Base-by-base conservation (phyloP, 2,797 vertebrate genomes). In the Sebastiscus tertius region DNA sequence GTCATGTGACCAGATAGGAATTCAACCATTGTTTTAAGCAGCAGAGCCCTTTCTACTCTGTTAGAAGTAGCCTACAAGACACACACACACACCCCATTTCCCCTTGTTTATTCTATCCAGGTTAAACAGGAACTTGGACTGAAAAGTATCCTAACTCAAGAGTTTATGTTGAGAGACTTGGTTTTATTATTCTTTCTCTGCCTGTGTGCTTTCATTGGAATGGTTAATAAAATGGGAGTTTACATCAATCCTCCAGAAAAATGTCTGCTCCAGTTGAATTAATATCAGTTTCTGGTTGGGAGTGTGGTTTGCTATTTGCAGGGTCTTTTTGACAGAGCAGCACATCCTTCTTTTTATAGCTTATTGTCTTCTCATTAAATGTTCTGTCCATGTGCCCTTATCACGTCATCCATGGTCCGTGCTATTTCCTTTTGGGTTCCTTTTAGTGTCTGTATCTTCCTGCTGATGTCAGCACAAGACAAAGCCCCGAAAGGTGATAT, bases 1-100 rank as follows among this genome's bases (percentile, higher is more conserved):
- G 90, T 94, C 95, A 95, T 90, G 94, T 96, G 95, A 94, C 85
- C 81, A 82, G 60, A 82, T 60, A 92, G 94, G 93, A 95, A 95
- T 96, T 91, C 89, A 90, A 88, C 85, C 86, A 91, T 95, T 94
- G 93, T 95, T 91, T 93, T 93, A 88, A 89, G 88, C 85, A 88
- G 87, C 83, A 84, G 76, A 88, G 86, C 49, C 22, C 75, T 88
- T 90, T 93, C 75, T 86, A 56, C 83, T 81, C 72, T 55, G 75
- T 82, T 66, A 75, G 67, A 82, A 84, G 56, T 67, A 64, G 75
- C 70, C 42, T 71, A 46, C 74, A 56, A 75, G 70, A 84, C 79
- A 72, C 64, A 20, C 72, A 31, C 66, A 31, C 65, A 22, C 61
- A 16, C 36, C 58, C 60, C 61, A 9, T 79, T 82, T 75, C 75